Evolutionary conservation across 2,888 invertebrate genomes (phyloP).

Genomic region (Sesia apiformis): DNA sequence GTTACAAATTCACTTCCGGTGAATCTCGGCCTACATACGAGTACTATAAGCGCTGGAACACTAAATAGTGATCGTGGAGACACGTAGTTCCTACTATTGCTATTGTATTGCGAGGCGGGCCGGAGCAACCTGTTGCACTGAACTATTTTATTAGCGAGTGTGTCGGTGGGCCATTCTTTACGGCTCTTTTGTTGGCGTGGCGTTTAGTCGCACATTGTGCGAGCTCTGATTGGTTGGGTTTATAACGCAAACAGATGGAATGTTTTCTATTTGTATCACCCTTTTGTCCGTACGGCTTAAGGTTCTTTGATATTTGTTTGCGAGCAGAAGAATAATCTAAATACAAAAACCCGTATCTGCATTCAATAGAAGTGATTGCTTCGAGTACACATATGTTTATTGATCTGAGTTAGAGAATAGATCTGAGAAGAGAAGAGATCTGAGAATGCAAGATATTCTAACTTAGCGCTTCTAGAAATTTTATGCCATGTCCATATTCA

Average conservation of each 20-base stretch:
- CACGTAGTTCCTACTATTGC: constrained; percentile 39
- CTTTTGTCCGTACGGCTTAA: constrained; percentile 6
- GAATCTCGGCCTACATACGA: background rate
- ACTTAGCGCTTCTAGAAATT: no score
- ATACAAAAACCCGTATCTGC: no score
- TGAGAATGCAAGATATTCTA: no score
- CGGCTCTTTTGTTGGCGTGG: constrained; percentile 63
- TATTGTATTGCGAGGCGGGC: constrained; percentile 53
- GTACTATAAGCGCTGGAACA: background rate
- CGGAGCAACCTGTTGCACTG: constrained; percentile 60
- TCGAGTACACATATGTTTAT: no score
- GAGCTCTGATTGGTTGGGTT: constrained; percentile 44
- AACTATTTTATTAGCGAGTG: constrained; percentile 72
- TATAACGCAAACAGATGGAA: background rate
- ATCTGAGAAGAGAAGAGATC: no score
- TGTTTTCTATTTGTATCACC: constrained; percentile 1
- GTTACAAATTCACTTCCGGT: background rate
- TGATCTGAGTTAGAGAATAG: no score
- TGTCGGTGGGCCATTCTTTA: constrained; percentile 70
- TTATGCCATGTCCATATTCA: no score
- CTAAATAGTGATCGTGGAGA: constrained; percentile 21
- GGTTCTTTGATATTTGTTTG: no score
- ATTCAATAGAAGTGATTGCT: no score
- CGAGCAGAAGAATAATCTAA: no score
- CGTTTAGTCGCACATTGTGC: constrained; percentile 60